Conservation (phyloP, 2,113 vertebrate genomes). For the Nannospalax galili region DNA sequence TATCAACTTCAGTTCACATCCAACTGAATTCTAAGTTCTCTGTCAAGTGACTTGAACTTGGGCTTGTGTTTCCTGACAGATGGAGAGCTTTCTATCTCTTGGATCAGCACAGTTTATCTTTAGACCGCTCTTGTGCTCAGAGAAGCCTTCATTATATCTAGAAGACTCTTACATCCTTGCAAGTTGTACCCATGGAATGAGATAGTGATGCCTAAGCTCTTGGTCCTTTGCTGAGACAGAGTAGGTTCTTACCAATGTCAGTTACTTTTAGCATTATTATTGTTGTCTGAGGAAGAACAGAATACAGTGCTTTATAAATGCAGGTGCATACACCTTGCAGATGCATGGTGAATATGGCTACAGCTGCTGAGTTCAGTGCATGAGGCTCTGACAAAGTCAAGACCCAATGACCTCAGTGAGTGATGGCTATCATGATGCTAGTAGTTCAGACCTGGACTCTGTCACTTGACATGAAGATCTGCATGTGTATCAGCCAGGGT, state of each 20-base stretch:
- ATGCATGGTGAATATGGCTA: not conserved
- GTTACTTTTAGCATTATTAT: not conserved
- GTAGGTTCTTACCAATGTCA: not conserved
- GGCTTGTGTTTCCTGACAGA: not conserved
- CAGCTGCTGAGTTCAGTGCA: not conserved
- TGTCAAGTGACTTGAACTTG: conserved; percentile 52
- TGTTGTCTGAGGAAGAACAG: not conserved
- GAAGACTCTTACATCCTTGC: not conserved
- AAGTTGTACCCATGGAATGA: not conserved
- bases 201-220: conserved; percentile 16
- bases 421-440: not conserved
- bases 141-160: not conserved
- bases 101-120: not conserved
- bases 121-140: not conserved
- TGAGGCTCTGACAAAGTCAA: not conserved
- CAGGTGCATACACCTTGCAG: not conserved
- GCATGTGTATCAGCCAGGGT: not conserved
- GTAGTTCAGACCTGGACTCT: not conserved
- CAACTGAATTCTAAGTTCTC: conserved; percentile 18
- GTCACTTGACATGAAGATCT: not conserved
- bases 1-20: conserved; percentile 16
- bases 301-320: not conserved
- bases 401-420: not conserved
- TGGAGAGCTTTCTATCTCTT: conserved; percentile 17
- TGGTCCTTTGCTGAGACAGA: not conserved